These are phyloP conservation scores for Gallinago solitaria DNA, from an alignment of 2,797 vertebrate species.

Conservation along the genomic window DNA sequence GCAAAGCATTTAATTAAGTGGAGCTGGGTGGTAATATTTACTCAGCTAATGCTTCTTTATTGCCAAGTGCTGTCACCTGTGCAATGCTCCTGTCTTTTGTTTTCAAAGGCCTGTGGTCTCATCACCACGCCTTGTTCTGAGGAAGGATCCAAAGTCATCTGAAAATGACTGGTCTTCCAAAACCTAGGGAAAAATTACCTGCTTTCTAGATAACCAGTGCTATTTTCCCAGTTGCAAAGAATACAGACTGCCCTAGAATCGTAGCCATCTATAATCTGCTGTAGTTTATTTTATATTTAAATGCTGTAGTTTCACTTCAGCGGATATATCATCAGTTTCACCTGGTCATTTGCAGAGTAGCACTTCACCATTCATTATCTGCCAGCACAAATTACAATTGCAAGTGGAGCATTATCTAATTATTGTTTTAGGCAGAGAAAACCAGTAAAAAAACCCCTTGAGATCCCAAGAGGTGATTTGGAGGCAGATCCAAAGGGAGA, in stretches of 20 bases:
- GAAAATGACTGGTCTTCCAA: neutral
- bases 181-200: neutral
- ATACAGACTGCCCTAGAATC: neutral
- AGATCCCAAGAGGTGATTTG: neutral
- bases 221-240: neutral
- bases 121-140: neutral
- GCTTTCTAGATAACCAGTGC: neutral
- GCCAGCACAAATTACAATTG: neutral
- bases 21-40: conserved; percentile 28
- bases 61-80: neutral
- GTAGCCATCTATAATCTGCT: neutral
- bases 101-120: neutral
- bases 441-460: neutral
- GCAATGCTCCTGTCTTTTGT: neutral
- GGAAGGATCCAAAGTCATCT: neutral
- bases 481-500: neutral
- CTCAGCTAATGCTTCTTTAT: neutral
- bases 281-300: conserved; percentile 34
- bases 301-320: neutral
- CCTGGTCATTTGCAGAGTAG: neutral
- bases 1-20: conserved; percentile 38
- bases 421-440: conserved; percentile 15
- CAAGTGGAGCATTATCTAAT: neutral
- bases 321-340: neutral
- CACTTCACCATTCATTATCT: neutral